Evolutionary conservation across 1,140 invertebrate genomes (phyloP), one percentile per base, ranked within the genome.

Genomic region (Aphelinus certus): DNA sequence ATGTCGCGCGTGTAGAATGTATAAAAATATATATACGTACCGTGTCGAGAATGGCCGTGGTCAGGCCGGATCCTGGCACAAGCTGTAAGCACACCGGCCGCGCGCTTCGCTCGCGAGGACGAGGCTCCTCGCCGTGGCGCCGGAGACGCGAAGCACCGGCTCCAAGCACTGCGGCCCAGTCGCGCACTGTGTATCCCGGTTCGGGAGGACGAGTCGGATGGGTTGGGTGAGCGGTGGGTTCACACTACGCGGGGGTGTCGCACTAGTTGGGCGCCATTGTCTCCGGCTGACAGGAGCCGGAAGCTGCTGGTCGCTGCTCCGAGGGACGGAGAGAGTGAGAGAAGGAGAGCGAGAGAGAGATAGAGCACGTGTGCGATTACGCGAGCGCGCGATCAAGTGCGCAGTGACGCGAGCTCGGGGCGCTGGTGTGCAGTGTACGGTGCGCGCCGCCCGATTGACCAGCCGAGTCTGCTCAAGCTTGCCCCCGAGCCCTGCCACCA

Each of bases 11-110:
- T 26, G 26, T 26, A 26, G 26, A 26, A 26, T 26, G 26, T 53
- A 9, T 53, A 53, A 9, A 53, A 9, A 53, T 6, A 53, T 4
- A 55, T 64, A 49, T 83, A 88, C 86, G 48, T 82, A 88, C 87
- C 87, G 87, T 86, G 84, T 88, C 87, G 86, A 88, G 86, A 88
- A 88, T 88, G 86, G 87, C 87, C 87, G 87, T 87, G 85, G 85
- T 88, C 86, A 85, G 85, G 87, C 87, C 86, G 87, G 86, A 85
- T 88, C 80, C 85, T 82, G 81, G 82, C 86, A 86, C 85, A 82
- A 83, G 81, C 81, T 81, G 81, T 81, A 85, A 88, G 77, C 82
- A 86, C 86, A 26, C 26, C 26, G 26, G 26, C 26, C 26, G 26
- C 26, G 26, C 26, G 26, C 26, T 26, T 26, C 83, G 84, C 81